A percentile compares a stretch with the other conserved stretches of the same genome.
These are phyloP conservation scores for Pteria penguin DNA, from an alignment of 2,888 invertebrate genomes.

Conservation along the genomic window DNA sequence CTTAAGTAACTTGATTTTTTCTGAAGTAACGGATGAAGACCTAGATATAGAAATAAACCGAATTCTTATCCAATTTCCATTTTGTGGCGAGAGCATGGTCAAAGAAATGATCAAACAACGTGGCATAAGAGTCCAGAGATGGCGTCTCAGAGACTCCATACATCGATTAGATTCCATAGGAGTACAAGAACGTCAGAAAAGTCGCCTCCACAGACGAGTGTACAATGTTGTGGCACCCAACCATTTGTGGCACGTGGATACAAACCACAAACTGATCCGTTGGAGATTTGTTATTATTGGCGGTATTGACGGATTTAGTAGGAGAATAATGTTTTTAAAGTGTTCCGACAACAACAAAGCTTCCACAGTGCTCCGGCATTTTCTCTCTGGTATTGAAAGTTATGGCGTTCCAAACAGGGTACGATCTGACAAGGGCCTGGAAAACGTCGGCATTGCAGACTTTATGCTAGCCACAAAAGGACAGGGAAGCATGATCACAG, in stretches of 20 bases:
- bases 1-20: slow-evolving; percentile 15
- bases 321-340: slow-evolving; percentile 8
- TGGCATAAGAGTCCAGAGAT: slow-evolving; percentile 5
- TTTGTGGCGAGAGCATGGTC: slow-evolving; percentile 14
- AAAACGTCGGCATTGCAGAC: slow-evolving; percentile 19
- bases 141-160: slow-evolving; percentile 14
- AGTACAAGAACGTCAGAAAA: neutral
- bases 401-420: slow-evolving; percentile 12
- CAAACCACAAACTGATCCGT: slow-evolving; percentile 29
- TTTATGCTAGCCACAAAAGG: slow-evolving; percentile 9
- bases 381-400: neutral
- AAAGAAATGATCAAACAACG: slow-evolving; percentile 9
- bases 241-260: slow-evolving; percentile 28
- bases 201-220: slow-evolving; percentile 14
- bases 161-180: slow-evolving; percentile 13
- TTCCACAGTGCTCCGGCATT: neutral
- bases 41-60: neutral
- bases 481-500: slow-evolving; percentile 1
- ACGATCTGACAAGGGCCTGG: slow-evolving; percentile 16
- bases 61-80: neutral
- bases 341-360: slow-evolving; percentile 17
- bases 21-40: neutral
- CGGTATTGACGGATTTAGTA: slow-evolving; percentile 15
- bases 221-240: slow-evolving; percentile 19
- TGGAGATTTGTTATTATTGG: slow-evolving; percentile 24